Conservation (phyloP, 2,888 invertebrate species). For the Byasa hedistus region DNA sequence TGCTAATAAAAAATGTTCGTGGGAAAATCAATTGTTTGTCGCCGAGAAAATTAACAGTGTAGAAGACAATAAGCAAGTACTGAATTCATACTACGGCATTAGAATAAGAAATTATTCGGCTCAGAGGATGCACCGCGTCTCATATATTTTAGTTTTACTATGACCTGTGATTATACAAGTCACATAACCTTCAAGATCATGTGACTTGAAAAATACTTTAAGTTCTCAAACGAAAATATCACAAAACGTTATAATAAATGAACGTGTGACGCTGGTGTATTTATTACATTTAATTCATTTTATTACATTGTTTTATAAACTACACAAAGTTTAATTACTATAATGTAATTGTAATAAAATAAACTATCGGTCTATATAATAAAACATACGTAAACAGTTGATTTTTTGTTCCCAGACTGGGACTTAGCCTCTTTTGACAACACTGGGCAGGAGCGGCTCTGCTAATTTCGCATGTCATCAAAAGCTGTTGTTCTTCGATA, state of each 20-base stretch:
- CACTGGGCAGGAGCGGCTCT: too few species aligned
- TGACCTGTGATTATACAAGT: background rate
- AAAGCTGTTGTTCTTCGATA: too few species aligned
- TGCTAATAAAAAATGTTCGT: slow-evolving; percentile 51
- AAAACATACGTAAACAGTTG: too few species aligned
- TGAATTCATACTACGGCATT: slow-evolving; percentile 44
- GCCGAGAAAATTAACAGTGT: slow-evolving; percentile 44
- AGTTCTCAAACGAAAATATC: slow-evolving; percentile 24
- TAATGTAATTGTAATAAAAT: too few species aligned
- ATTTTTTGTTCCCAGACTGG: too few species aligned
- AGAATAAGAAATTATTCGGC: slow-evolving; percentile 31
- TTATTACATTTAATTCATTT: background rate
- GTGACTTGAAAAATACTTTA: slow-evolving; percentile 24
- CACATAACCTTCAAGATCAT: slow-evolving; percentile 23
- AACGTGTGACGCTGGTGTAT: background rate
- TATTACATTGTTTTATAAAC: too few species aligned
- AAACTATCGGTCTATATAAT: too few species aligned
- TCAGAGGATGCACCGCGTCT: slow-evolving; percentile 7
- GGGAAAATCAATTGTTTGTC: slow-evolving; percentile 55
- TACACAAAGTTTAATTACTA: too few species aligned
- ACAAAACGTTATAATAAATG: background rate
- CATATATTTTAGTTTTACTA: slow-evolving; percentile 16
- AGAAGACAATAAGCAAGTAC: slow-evolving; percentile 41
- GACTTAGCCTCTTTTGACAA: too few species aligned
- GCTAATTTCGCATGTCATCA: too few species aligned